Percentiles rank a stretch among this genome's conserved stretches.
Evolutionary conservation across 2,888 invertebrate species (phyloP).

Genomic region (Disparrhopalites patrizii): DNA sequence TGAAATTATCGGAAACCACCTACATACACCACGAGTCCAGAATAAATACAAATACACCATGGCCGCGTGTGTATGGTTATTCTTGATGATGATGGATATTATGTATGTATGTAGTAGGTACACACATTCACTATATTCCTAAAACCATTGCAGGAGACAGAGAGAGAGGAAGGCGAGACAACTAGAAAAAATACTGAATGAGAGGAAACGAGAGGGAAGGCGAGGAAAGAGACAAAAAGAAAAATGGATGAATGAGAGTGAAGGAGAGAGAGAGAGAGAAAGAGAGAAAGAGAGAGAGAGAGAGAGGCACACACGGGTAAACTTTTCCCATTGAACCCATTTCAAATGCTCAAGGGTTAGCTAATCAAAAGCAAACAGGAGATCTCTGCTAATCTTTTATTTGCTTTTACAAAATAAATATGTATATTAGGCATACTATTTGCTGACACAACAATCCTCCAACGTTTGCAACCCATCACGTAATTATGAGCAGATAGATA

Average conservation of each 20-base stretch:
- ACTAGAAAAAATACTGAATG: background rate
- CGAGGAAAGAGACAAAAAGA: background rate
- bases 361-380: slow-evolving; percentile 10
- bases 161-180: background rate
- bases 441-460: no score
- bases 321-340: background rate
- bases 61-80: background rate
- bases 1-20: no score
- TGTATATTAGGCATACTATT: no score
- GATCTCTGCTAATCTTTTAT: no score
- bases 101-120: background rate
- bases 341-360: background rate
- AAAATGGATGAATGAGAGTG: background rate
- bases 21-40: background rate
- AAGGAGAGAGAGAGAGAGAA: background rate
- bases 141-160: no score
- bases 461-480: no score
- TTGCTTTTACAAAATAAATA: no score
- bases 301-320: background rate
- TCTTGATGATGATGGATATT: background rate
- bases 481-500: background rate
- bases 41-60: background rate
- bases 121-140: background rate
- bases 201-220: background rate
- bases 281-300: slow-evolving; percentile 18